Evolutionary conservation across 2,888 invertebrate genomes (phyloP).

Genomic region (Xestia c-nigrum): DNA sequence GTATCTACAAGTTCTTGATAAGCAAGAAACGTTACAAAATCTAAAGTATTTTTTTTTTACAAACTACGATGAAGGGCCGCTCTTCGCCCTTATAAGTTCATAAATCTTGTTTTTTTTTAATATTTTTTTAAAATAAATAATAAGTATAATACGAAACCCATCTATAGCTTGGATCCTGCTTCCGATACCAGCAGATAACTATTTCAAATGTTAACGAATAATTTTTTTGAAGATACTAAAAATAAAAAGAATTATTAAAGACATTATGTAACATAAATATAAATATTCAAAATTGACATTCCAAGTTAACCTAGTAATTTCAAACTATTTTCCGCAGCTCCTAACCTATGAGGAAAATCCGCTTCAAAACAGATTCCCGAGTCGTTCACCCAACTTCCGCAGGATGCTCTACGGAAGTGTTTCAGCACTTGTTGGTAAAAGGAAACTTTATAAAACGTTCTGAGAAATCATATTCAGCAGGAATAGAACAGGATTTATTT

Average conservation of each 20-base stretch:
- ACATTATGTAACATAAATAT: neutral
- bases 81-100: too few species aligned
- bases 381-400: conserved; percentile 38
- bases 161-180: neutral
- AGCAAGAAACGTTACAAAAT: too few species aligned
- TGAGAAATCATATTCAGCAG: conserved; percentile 1
- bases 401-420: conserved; percentile 44
- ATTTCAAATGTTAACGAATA: neutral
- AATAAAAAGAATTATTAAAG: too few species aligned
- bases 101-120: too few species aligned
- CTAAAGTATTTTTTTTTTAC: too few species aligned
- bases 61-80: too few species aligned
- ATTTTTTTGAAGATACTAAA: too few species aligned
- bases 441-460: conserved; percentile 19
- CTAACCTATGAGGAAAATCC: conserved; percentile 38
- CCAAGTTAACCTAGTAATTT: neutral
- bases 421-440: conserved; percentile 14
- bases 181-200: neutral
- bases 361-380: conserved; percentile 32
- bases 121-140: neutral
- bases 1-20: neutral
- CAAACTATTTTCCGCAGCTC: conserved; percentile 26
- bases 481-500: neutral
- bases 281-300: neutral
- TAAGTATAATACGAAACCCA: neutral